Base-by-base conservation (phyloP, 2,797 vertebrate genomes). In the Falco rusticolus region DNA sequence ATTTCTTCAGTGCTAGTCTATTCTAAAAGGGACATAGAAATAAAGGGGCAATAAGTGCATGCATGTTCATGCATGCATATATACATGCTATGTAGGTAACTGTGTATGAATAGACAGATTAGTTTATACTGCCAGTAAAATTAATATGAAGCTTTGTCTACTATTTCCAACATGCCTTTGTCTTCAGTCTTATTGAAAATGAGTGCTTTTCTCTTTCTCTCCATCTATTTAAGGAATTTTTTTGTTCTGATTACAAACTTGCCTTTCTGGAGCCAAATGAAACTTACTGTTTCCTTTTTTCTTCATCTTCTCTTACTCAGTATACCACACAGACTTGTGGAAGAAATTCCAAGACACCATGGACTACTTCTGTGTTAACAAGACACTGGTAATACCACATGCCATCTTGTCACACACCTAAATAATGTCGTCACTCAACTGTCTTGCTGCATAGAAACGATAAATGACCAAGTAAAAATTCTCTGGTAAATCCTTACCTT, bases 361-460 rank as follows among this genome's bases (percentile, higher is more conserved):
- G 45, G 54, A 72, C 41, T 15, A 69, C 54, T 69, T 47, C 41
- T 69, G 10, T 64, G 34, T 69, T 89, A 93, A 29, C 34, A 74
- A 65, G 86, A 53, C 19, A 31, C 34, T 59, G 28, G 59, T 79
- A 89, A 90, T 61, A 39, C 34, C 59, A 59, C 63, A 72, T 77
- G 53, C 29, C 56, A 63, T 43, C 34, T 81, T 90, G 80, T 90
- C 80, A 81, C 31, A 80, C 3, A 13, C 81, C 65, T 82, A 84
- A 93, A 89, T 64, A 78, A 33, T 63, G 57, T 47, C 92, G 86
- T 86, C 69, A 88, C 34, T 91, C 87, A 93, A 13, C 41, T 91
- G 69, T 86, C 83, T 76, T 37, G 25, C 33, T 72, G 63, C 21
- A 53, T n/a, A 81, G 54, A 54, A 75, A 81, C 82, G 65, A 90